phyloP scores from a whole-genome alignment of 2,888 invertebrate genomes.

The Noctua fimbriata region DNA sequence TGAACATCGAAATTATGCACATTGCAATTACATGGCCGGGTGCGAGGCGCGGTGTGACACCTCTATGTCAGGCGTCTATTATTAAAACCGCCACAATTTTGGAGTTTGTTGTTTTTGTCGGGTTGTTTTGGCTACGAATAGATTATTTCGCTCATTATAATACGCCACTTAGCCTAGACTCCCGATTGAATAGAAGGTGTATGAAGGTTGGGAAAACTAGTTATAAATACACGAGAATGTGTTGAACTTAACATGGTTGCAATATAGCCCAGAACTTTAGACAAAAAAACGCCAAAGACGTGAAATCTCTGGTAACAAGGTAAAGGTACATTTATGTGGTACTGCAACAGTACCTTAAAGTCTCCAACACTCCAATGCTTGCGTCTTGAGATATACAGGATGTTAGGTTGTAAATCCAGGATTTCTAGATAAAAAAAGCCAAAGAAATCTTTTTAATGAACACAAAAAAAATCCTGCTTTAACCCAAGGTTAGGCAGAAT shows the following conservation, averaged over 20 bases:
- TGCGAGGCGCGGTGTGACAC: slow-evolving; percentile 28
- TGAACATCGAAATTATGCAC: slow-evolving; percentile 41
- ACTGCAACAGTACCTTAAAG: neutral
- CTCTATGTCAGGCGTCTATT: slow-evolving; percentile 47
- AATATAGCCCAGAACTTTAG: neutral
- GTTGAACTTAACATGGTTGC: neutral
- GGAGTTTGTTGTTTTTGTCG: slow-evolving; percentile 34
- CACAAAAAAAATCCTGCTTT: neutral
- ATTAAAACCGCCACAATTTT: slow-evolving; percentile 28
- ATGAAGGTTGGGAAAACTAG: neutral
- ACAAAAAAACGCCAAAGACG: neutral
- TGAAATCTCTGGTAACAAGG: neutral
- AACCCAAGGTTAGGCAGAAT: neutral
- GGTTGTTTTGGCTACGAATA: slow-evolving; percentile 21
- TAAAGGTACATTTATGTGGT: neutral
- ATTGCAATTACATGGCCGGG: slow-evolving; percentile 48
- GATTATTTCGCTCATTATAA: neutral
- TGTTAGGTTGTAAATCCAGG: neutral
- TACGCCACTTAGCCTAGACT: neutral
- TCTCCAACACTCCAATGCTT: too few relatives aligned
- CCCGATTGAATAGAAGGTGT: neutral
- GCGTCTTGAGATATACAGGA: neutral
- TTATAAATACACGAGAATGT: neutral
- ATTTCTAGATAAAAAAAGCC: too few relatives aligned
- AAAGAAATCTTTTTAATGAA: neutral